Percentiles rank a stretch among this genome's conserved stretches.
Evolutionary conservation across 1,140 invertebrate species (phyloP).

Genomic region (Cydia fagiglandana): DNA sequence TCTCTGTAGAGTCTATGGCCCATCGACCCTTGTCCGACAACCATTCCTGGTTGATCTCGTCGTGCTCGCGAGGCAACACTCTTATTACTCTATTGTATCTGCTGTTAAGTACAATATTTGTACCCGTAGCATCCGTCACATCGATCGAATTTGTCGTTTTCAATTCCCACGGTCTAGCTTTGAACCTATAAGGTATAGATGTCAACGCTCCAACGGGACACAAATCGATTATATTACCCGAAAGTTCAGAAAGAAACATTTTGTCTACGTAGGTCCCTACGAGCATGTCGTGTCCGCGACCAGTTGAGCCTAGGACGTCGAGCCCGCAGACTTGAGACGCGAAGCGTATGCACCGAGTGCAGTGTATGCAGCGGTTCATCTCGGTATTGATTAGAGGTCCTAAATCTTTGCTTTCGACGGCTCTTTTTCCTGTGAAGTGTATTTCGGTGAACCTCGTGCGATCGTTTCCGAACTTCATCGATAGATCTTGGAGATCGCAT

Average conservation of each 20-base stretch:
- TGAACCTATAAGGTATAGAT: constrained; percentile 96
- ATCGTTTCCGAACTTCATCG: constrained; percentile 98
- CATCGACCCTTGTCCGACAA: constrained; percentile 88
- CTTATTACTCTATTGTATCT: constrained; percentile 86
- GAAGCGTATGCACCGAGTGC: constrained; percentile 88
- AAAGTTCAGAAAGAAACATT: constrained; percentile 97
- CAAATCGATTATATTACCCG: constrained; percentile 99
- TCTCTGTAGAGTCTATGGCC: constrained; percentile 87
- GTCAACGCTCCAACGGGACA: constrained; percentile 99
- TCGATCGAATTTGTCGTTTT: constrained; percentile 85
- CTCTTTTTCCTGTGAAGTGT: constrained; percentile 93
- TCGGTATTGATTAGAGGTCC: constrained; percentile 89
- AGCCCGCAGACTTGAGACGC: constrained; percentile 88
- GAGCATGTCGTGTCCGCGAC: constrained; percentile 83
- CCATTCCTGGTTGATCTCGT: constrained; percentile 91
- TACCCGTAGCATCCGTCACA: constrained; percentile 88
- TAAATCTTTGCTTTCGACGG: constrained; percentile 89
- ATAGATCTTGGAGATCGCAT: constrained; percentile 98
- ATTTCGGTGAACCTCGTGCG: constrained; percentile 96
- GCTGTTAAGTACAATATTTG: constrained; percentile 86
- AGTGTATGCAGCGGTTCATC: constrained; percentile 92
- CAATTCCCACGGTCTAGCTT: constrained; percentile 83
- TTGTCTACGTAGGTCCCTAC: constrained; percentile 99
- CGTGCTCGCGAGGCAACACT: constrained; percentile 86
- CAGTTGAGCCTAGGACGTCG: constrained; percentile 87